Evolutionary conservation across 2,888 invertebrate genomes (phyloP), one percentile per base, ranked within the genome.

Genomic region (Ditula angustiorana): DNA sequence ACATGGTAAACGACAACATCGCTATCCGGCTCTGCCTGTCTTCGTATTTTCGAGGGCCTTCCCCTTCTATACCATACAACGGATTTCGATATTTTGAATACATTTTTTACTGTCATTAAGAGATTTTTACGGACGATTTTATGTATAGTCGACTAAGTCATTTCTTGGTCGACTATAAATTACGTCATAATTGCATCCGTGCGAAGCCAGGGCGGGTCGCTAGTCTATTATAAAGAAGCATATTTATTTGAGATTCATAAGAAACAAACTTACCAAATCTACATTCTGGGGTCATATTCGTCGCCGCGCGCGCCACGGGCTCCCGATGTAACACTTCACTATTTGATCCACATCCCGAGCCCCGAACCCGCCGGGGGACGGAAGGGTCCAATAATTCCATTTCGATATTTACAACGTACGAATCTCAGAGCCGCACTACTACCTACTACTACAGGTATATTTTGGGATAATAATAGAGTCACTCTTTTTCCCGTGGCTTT

Each of bases 351-450:
- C 10, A 3, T 21, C n/a, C 46, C 23, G 11, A 2, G 8, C 19
- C 41, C 19, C 41, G 19, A 26, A 8, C 8, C 44, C 56, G n/a
- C 26, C 5, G 4, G 56, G 41, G 56, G 41, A 16, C 5, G 13
- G 0, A 11, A 55, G 7, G 56, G 44, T 44, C 28, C 41, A 41
- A 44, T 44, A 28, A 56, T 28, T 56, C 56, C 21, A 44, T 44
- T 56, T 44, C 21, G n/a, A 56, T 30, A 56, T 56, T 44, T 26
- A 56, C 26, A 16, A 23, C 35, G 33, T 19, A 37, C 53, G 24
- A 7, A 26, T 24, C 35, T 23, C 52, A 5, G 13, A 33, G 4
- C 24, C 47, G 7, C n/a, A n/a, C n/a, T n/a, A n/a, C n/a, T n/a
- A n/a, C n/a, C n/a, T n/a, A n/a, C 52, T 23, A n/a, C 52, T 16